These are phyloP conservation scores for Gallinago media DNA, from an alignment of 2,113 vertebrate genomes.

Conservation along the genomic window DNA sequence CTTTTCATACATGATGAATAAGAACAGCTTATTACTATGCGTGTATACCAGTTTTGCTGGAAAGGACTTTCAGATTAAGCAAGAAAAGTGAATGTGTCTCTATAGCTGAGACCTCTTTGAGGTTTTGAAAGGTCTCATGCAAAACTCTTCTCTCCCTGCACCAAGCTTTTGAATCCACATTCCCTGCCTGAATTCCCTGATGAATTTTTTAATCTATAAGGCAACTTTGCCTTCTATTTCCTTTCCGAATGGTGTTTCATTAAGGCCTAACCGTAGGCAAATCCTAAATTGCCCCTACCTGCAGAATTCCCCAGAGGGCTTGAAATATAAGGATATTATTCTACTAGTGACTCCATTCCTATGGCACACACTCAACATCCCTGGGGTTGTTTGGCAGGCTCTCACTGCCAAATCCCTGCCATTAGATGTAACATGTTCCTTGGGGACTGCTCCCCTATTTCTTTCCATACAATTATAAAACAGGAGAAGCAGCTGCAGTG, in stretches of 20 bases:
- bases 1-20: not conserved
- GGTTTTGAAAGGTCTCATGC: not conserved
- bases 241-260: not conserved
- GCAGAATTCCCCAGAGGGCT: not conserved
- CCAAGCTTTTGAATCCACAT: not conserved
- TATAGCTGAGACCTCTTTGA: not conserved
- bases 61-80: not conserved
- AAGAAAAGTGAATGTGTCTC: not conserved
- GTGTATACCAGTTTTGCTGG: rapidly evolving
- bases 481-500: not conserved
- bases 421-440: too few species aligned
- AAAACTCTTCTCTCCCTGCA: not conserved
- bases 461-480: not conserved
- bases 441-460: not conserved
- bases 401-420: not conserved
- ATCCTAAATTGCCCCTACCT: not conserved
- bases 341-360: not conserved
- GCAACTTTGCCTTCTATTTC: not conserved
- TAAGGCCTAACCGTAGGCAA: not conserved
- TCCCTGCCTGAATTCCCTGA: not conserved
- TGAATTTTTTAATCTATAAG: not conserved
- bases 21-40: not conserved
- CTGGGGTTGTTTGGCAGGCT: rapidly evolving
- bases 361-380: not conserved
- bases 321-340: not conserved